phyloP scores from a whole-genome alignment of 2,888 invertebrate species.

The Pristionchus mayeri region DNA sequence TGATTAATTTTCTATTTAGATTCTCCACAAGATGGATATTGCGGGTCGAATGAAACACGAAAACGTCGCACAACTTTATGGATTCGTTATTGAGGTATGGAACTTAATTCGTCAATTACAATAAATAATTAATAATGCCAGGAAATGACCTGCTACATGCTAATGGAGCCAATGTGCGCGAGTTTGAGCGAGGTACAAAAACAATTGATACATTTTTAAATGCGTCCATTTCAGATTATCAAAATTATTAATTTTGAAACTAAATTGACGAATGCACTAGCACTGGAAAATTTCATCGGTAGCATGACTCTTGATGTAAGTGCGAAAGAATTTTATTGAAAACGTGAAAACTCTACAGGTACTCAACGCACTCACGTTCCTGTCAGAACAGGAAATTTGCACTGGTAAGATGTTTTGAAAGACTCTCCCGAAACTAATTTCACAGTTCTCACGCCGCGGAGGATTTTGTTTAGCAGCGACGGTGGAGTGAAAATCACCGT shows the following conservation, averaged over 20 bases:
- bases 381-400: not conserved
- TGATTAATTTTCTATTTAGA: not conserved
- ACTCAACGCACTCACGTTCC: not conserved
- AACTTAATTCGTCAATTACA: not conserved
- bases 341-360: too few species aligned
- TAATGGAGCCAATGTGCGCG: not conserved
- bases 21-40: not conserved
- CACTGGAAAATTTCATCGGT: not conserved
- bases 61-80: not conserved
- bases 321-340: too few species aligned
- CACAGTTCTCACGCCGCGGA: not conserved
- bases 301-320: not conserved
- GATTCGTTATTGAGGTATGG: not conserved
- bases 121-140: not conserved
- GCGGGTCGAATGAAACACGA: not conserved
- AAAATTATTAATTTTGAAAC: not conserved
- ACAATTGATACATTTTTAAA: not conserved
- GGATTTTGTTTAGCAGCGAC: not conserved
- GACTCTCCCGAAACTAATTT: not conserved
- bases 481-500: not conserved
- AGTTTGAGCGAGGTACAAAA: not conserved
- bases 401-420: not conserved
- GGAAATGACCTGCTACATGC: slow-evolving; percentile 1
- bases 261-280: not conserved
- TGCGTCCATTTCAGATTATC: not conserved